Percentiles rank a stretch among this genome's conserved stretches.
These are phyloP conservation scores for Propithecus perrieri DNA, from an alignment of 2,797 vertebrate species.

Conservation along the genomic window DNA sequence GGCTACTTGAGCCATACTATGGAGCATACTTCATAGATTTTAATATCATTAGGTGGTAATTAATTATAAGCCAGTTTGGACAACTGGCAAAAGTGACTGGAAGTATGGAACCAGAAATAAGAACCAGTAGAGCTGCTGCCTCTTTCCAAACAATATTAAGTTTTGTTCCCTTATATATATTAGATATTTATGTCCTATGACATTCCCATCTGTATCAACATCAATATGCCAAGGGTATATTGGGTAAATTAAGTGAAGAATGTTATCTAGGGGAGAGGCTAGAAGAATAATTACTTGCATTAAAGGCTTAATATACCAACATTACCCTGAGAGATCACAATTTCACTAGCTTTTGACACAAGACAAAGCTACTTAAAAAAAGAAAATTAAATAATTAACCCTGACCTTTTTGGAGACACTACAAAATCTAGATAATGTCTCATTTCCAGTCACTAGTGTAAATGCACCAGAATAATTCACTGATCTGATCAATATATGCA, in stretches of 20 bases:
- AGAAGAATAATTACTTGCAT: background rate
- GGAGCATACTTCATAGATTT: background rate
- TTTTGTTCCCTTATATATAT: background rate
- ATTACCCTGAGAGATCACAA: background rate
- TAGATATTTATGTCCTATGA: background rate
- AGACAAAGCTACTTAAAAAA: background rate
- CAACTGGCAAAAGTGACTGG: slow-evolving; percentile 8
- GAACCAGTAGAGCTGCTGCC: background rate
- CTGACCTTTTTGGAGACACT: background rate
- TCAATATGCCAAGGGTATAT: background rate
- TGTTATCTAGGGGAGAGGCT: background rate
- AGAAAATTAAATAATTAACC: slow-evolving; percentile 18
- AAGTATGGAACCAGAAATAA: background rate
- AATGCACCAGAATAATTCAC: background rate
- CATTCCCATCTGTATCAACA: background rate
- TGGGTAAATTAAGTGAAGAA: background rate
- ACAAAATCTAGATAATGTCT: background rate
- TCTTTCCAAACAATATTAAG: background rate
- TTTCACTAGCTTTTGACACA: background rate
- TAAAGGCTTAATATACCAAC: background rate
- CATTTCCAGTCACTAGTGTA: background rate
- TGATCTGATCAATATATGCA: background rate
- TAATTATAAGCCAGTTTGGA: slow-evolving; percentile 30
- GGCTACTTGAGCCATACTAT: background rate
- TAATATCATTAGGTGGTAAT: background rate